Conservation (phyloP, 2,797 vertebrate species). For the Eremophila alpestris region DNA sequence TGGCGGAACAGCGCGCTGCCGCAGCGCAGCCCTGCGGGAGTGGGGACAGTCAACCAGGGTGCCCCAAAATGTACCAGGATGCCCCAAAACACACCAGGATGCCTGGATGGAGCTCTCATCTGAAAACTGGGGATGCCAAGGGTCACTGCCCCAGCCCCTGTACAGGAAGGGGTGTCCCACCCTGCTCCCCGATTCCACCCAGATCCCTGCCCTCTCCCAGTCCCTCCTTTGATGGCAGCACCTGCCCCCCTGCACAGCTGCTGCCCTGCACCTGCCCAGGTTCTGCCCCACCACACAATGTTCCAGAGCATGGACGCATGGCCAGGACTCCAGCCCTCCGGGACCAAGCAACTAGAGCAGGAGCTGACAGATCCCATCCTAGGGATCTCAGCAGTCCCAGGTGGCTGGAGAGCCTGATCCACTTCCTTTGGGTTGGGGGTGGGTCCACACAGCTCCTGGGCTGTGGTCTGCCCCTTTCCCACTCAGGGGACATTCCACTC, state of each 20-base stretch:
- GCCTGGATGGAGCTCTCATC: neutral
- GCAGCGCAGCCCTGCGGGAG: constrained; percentile 79
- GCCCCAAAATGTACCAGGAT: fast-evolving
- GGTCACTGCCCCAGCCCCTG: fast-evolving
- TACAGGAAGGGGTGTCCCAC: neutral
- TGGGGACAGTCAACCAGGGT: fast-evolving
- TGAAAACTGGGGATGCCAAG: no score
- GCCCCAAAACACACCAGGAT: fast-evolving
- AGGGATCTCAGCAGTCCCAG: fast-evolving
- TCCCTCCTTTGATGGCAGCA: neutral
- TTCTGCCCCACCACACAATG: neutral
- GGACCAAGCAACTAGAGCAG: neutral
- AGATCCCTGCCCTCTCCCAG: no score
- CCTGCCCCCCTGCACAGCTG: neutral
- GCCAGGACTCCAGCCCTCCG: fast-evolving
- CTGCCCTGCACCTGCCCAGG: constrained; percentile 73
- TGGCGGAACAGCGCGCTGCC: constrained; percentile 92
- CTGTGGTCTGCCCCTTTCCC: neutral
- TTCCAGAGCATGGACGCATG: neutral
- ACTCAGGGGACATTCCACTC: neutral
- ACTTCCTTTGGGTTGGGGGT: fast-evolving
- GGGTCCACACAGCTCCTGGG: neutral
- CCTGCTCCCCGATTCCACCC: neutral
- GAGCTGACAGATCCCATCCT: neutral
- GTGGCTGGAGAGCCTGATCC: fast-evolving